These are phyloP conservation scores for Phacellophora camtschatica DNA, from an alignment of 30 jellyfish, hydroid and myxozoan species.

Conservation along the genomic window DNA sequence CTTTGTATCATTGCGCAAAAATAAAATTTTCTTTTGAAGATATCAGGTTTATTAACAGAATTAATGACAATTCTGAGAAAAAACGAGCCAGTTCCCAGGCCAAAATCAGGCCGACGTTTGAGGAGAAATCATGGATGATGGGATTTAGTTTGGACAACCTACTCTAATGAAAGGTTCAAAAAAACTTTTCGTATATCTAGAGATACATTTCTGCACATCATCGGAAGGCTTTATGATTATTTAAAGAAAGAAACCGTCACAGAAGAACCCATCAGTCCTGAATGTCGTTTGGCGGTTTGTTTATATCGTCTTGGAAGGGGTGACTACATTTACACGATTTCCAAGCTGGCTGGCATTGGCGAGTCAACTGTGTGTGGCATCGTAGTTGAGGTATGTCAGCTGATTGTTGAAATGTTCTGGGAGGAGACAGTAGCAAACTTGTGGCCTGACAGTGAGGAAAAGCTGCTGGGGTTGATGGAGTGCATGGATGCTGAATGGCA, in stretches of 20 bases:
- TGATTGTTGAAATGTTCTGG: no score
- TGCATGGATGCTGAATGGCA: constrained; percentile 15
- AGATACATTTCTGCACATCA: constrained; percentile 13
- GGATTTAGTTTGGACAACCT: constrained; percentile 33
- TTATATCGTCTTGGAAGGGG: constrained; percentile 12
- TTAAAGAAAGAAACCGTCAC: constrained; percentile 15
- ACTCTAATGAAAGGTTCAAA: constrained; percentile 34
- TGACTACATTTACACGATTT: constrained; percentile 18
- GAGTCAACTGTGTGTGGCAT: constrained; percentile 16
- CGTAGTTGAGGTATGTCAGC: constrained; percentile 11
- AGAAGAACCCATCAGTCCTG: constrained; percentile 47
- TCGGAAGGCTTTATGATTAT: constrained; percentile 15
- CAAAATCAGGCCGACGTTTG: constrained; percentile 22
- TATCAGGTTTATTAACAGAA: background rate
- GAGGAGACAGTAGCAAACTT: no score
- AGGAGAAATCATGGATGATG: constrained; percentile 48
- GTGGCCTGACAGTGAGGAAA: no score
- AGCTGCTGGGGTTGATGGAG: no score
- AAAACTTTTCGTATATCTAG: constrained; percentile 25
- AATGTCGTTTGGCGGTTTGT: constrained; percentile 56
- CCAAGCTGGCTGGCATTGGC: constrained; percentile 50
- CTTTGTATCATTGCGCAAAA: constrained; percentile 11
- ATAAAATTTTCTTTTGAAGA: background rate
- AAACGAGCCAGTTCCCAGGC: no score
- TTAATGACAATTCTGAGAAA: background rate